Evolutionary conservation across 2,888 invertebrate genomes (phyloP), one percentile per base, ranked within the genome.

Genomic region (Criorhina ranunculi): DNA sequence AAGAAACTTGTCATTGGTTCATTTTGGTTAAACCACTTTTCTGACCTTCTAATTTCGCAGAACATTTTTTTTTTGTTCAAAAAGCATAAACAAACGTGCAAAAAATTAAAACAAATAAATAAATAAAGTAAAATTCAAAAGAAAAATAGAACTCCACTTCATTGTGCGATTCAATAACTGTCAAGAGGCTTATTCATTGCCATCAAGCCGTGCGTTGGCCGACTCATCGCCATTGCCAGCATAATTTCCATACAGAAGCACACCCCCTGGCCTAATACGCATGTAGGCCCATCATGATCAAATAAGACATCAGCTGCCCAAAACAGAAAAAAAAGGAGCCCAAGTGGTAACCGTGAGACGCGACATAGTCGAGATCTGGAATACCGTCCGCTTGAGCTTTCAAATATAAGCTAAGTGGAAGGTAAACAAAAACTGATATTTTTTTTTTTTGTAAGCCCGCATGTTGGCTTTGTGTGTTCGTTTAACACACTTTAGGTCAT

Each of bases 331-430:
- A 60, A 62, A 78, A 70, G 70, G 55, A 62, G 46, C 44, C 59
- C 49, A 70, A 70, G 59, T 59, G 46, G 59, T 49, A 49, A 42
- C 57, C 44, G 33, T 59, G 59, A 35, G 75, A 66, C 46, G 75
- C 75, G 66, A 66, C 66, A 66, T 40, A 67, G 64, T 67, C 67
- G 46, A 69, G 44, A 70, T 78, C 70, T 78, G 78, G 78, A 78
- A 62, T 70, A 78, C 12, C 12, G 73, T 60, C 35, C 33, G 67
- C 44, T 67, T 67, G 73, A 62, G 73, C 73, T 75, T 80, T 75
- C 67, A 75, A 80, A 80, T 69, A 80, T 80, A 62, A 67, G 62
- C 51, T 60, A 73, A 67, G 80, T 67, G 66, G 67, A 69, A 69
- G 60, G 69, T 75, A 81, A 81, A 81, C 62, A 75, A 75, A 75